A percentile compares a stretch with the other conserved stretches of the same genome.
phyloP scores from a whole-genome alignment of 2,888 invertebrate species.

The Phragmatobia fuliginosa region DNA sequence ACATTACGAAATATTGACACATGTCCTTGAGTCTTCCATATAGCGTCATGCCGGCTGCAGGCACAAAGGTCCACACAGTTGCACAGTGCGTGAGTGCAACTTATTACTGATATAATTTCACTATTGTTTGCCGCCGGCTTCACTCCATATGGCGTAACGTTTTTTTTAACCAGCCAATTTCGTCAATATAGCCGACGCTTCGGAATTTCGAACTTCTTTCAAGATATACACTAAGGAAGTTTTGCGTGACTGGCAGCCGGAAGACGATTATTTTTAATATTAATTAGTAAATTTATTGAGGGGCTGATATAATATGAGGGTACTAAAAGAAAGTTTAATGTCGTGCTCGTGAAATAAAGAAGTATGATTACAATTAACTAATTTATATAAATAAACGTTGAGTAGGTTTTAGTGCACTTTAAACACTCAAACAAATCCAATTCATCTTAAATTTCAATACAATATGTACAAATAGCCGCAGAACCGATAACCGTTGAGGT shows the following conservation, averaged over 20 bases:
- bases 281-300: conserved; percentile 62
- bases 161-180: conserved; percentile 73
- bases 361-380: neutral
- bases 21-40: conserved; percentile 41
- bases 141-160: conserved; percentile 85
- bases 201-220: conserved; percentile 56
- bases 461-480: no score
- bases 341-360: conserved; percentile 17
- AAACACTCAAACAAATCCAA: no score
- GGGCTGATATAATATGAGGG: conserved; percentile 42
- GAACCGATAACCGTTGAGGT: no score
- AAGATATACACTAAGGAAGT: conserved; percentile 60
- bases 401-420: no score
- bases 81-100: conserved; percentile 79
- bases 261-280: conserved; percentile 70
- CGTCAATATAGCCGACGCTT: conserved; percentile 63
- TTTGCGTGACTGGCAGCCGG: conserved; percentile 77
- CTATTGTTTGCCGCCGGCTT: conserved; percentile 82
- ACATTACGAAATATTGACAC: conserved; percentile 13
- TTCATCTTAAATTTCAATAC: no score
- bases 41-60: conserved; percentile 45
- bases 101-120: conserved; percentile 85
- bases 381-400: neutral
- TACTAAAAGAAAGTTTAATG: conserved; percentile 47
- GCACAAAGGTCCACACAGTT: conserved; percentile 71